These are phyloP conservation scores for Geococcyx californianus DNA, from an alignment of 2,113 vertebrate species.

Conservation along the genomic window DNA sequence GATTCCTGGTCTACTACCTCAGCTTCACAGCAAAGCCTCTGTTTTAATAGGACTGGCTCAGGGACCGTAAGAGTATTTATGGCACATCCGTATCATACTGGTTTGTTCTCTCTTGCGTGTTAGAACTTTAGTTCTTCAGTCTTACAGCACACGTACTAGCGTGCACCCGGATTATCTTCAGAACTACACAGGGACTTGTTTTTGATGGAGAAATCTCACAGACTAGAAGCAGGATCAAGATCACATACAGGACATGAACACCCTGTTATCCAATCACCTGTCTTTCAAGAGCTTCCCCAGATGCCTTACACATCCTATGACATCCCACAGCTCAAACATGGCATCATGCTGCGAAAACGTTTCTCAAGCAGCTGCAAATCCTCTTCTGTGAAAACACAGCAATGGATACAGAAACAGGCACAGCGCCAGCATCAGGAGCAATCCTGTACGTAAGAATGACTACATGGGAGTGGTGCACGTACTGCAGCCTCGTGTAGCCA, in stretches of 20 bases:
- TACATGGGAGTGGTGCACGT: background rate
- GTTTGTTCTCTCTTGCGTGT: background rate
- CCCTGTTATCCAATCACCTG: background rate
- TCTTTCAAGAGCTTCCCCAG: background rate
- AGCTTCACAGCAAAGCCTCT: background rate
- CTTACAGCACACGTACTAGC: background rate
- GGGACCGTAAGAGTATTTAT: background rate
- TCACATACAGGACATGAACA: background rate
- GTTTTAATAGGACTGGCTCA: background rate
- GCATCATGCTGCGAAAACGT: background rate
- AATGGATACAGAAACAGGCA: background rate
- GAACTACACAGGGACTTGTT: background rate
- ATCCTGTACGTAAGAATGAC: background rate
- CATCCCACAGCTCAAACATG: background rate
- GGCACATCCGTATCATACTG: rapidly evolving
- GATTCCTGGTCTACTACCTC: background rate
- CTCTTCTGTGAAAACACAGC: background rate
- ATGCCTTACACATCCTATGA: background rate
- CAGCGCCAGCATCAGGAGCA: background rate
- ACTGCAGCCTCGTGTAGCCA: background rate
- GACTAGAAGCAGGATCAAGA: background rate
- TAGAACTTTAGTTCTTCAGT: background rate
- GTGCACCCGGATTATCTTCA: background rate
- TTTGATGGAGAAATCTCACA: background rate
- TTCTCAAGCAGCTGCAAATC: background rate